Evolutionary conservation across 2,113 vertebrate species (phyloP).

Genomic region (Clarias gariepinus): DNA sequence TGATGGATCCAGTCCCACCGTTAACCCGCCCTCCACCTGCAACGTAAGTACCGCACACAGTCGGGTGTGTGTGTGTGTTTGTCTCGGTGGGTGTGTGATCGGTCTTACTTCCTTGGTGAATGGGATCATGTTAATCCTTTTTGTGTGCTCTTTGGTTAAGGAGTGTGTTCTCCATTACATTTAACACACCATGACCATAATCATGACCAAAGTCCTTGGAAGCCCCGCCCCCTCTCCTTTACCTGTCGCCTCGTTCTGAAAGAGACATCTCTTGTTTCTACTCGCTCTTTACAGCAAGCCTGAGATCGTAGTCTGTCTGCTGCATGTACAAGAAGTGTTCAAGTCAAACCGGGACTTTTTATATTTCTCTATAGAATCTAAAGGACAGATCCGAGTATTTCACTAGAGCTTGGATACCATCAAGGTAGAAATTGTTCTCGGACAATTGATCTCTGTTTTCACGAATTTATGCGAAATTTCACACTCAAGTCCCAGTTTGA

Average conservation of each 20-base stretch:
- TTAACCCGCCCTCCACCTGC: constrained; percentile 90
- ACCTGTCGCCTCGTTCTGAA: neutral
- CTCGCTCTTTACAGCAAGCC: neutral
- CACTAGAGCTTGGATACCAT: no score
- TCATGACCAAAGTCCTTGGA: neutral
- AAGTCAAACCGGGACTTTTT: no score
- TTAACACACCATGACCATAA: neutral
- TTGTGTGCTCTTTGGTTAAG: neutral
- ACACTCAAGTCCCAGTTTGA: no score
- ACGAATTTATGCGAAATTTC: no score
- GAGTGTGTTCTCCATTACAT: neutral
- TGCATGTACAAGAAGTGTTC: no score
- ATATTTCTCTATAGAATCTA: no score
- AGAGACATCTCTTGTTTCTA: neutral
- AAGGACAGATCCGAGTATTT: no score
- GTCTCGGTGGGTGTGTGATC: constrained; percentile 8
- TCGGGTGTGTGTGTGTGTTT: constrained; percentile 18
- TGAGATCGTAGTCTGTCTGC: no score
- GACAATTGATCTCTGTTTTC: no score
- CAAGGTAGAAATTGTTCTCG: no score
- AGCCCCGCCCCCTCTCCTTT: neutral
- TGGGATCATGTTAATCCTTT: neutral
- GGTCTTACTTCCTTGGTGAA: neutral
- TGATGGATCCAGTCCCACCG: constrained; percentile 81
- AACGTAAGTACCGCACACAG: constrained; percentile 83